A percentile compares a stretch with the other conserved stretches of the same genome.
These are phyloP conservation scores for Anodontia alba DNA, from an alignment of 2,888 invertebrate species.

Conservation along the genomic window DNA sequence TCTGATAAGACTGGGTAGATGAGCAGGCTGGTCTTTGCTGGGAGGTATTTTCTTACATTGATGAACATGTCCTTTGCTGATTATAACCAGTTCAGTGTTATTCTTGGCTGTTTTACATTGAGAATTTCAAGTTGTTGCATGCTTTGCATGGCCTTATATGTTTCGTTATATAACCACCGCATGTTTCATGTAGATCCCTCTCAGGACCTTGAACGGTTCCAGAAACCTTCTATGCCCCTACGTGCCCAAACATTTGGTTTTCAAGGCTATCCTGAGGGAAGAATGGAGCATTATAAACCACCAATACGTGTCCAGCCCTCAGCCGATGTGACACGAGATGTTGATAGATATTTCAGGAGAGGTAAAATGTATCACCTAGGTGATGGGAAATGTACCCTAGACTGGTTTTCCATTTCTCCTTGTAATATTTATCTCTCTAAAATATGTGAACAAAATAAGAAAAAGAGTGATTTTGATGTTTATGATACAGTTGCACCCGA, in stretches of 20 bases:
- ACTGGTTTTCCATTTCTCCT: not conserved
- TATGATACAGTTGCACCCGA: no score
- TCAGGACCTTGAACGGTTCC: constrained; percentile 42
- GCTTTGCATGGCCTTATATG: no score
- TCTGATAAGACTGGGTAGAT: no score
- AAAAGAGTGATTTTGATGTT: no score
- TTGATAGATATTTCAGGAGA: constrained; percentile 56
- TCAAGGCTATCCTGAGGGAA: constrained; percentile 39
- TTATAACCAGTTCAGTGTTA: no score
- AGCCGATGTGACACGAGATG: constrained; percentile 46
- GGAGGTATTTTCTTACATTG: no score
- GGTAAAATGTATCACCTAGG: constrained; percentile 30
- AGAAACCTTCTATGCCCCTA: constrained; percentile 32
- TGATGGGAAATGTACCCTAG: constrained; percentile 6
- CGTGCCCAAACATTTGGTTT: constrained; percentile 32
- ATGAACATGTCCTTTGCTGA: no score
- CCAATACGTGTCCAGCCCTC: constrained; percentile 41
- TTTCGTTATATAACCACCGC: no score
- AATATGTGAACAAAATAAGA: not conserved
- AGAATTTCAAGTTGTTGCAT: no score
- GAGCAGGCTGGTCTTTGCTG: no score
- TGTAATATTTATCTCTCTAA: not conserved
- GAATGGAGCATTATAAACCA: constrained; percentile 42
- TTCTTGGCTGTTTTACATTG: no score
- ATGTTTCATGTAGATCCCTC: constrained; percentile 39